Conservation (phyloP, 2,797 vertebrate species). For the Sebastiscus tertius region DNA sequence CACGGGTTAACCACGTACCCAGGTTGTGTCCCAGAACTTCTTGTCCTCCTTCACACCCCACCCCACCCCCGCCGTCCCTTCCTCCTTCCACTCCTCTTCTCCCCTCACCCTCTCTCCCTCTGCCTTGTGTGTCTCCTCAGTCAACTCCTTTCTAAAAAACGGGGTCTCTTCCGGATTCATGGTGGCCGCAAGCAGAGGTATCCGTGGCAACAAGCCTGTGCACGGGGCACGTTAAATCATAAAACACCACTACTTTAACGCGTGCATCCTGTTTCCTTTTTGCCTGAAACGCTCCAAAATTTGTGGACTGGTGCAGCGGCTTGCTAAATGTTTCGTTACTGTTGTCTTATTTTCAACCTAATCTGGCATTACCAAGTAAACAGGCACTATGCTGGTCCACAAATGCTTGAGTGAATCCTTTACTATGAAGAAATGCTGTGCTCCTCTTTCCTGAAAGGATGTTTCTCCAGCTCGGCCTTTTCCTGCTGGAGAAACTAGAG, state of each 20-base stretch:
- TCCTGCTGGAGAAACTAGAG: constrained; percentile 18
- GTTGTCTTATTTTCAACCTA: not conserved
- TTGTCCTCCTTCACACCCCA: constrained; percentile 43
- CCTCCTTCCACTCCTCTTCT: constrained; percentile 58
- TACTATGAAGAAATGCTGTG: constrained; percentile 40
- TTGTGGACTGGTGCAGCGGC: constrained; percentile 61
- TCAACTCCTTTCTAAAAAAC: constrained; percentile 95
- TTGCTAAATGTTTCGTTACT: not conserved
- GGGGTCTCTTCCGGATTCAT: constrained; percentile 97
- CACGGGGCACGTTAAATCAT: constrained; percentile 77
- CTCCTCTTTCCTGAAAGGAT: constrained; percentile 21
- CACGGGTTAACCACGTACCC: constrained; percentile 39
- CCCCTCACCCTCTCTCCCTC: constrained; percentile 82
- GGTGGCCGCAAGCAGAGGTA: constrained; percentile 98
- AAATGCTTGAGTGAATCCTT: constrained; percentile 66
- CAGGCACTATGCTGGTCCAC: constrained; percentile 63
- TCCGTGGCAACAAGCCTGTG: constrained; percentile 80
- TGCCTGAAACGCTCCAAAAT: constrained; percentile 67
- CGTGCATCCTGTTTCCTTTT: constrained; percentile 39
- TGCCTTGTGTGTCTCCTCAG: constrained; percentile 88
- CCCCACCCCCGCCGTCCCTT: not conserved
- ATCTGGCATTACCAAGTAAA: not conserved
- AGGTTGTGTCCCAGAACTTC: constrained; percentile 58
- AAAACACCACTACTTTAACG: constrained; percentile 40
- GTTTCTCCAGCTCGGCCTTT: constrained; percentile 15